These are phyloP conservation scores for Synergus laeviventris DNA, from an alignment of 2,888 invertebrate species.

Conservation along the genomic window DNA sequence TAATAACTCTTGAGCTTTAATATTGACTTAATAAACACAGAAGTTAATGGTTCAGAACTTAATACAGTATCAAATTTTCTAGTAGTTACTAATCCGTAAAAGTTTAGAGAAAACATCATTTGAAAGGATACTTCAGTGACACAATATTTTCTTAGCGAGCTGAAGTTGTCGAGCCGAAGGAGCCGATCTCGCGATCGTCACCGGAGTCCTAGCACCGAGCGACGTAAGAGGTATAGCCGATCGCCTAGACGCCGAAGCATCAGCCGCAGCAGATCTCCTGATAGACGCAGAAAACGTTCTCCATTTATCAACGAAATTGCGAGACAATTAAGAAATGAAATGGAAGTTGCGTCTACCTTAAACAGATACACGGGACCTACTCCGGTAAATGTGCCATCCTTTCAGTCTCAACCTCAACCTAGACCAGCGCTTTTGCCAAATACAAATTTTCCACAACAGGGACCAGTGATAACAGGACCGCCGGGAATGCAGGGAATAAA, in stretches of 20 bases:
- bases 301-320: slow-evolving; percentile 74
- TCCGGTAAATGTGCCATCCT: slow-evolving; percentile 29
- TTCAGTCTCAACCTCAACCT: slow-evolving; percentile 9
- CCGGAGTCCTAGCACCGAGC: slow-evolving; percentile 63
- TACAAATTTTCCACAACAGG: slow-evolving; percentile 4
- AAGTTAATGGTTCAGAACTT: no score
- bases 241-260: slow-evolving; percentile 68
- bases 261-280: slow-evolving; percentile 64
- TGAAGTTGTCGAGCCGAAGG: slow-evolving; percentile 64
- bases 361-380: slow-evolving; percentile 41
- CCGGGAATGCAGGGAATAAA: slow-evolving; percentile 11
- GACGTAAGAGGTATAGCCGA: slow-evolving; percentile 68
- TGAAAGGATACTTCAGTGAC: slow-evolving; percentile 30
- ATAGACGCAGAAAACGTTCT: slow-evolving; percentile 70
- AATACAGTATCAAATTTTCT: no score
- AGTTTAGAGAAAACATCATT: neutral
- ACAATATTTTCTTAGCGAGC: slow-evolving; percentile 52
- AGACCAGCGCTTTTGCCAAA: slow-evolving; percentile 41
- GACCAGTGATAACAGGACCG: slow-evolving; percentile 14
- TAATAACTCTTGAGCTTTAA: no score
- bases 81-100: no score
- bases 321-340: slow-evolving; percentile 68
- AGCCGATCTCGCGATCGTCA: slow-evolving; percentile 67
- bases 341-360: slow-evolving; percentile 42
- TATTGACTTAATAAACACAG: no score